Conservation (phyloP, 2,888 invertebrate species). For the Anorthoa munda region DNA sequence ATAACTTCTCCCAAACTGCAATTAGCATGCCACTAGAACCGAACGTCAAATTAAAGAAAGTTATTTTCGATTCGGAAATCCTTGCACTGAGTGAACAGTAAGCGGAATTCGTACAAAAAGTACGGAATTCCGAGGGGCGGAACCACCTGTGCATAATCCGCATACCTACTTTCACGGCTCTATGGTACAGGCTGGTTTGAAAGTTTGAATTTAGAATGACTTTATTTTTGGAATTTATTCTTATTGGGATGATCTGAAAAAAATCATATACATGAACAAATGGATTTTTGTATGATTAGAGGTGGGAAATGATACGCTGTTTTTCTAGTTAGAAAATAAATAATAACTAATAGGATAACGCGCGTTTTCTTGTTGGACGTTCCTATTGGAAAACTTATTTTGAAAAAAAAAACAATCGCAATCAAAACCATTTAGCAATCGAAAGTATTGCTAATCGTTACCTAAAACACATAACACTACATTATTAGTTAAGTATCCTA, state of each 20-base stretch:
- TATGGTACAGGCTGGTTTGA: constrained; percentile 55
- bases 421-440: too few relatives aligned
- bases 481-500: too few relatives aligned
- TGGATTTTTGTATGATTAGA: not conserved
- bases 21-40: constrained; percentile 56
- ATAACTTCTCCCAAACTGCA: constrained; percentile 45
- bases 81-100: constrained; percentile 57
- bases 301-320: not conserved
- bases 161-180: constrained; percentile 76
- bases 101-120: constrained; percentile 80
- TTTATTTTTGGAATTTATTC: constrained; percentile 20
- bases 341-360: not conserved
- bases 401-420: not conserved
- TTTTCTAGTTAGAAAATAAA: not conserved
- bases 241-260: not conserved
- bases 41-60: constrained; percentile 62
- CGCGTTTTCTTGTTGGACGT: not conserved
- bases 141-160: constrained; percentile 86
- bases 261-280: too few relatives aligned
- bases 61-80: constrained; percentile 68
- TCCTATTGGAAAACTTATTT: not conserved
- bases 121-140: constrained; percentile 84
- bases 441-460: too few relatives aligned
- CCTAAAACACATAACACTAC: too few relatives aligned
- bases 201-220: constrained; percentile 28